Percentiles rank a stretch among this genome's conserved stretches.
Conservation (phyloP, 1,140 invertebrate genomes). For the Pristionchus pacificus region DNA sequence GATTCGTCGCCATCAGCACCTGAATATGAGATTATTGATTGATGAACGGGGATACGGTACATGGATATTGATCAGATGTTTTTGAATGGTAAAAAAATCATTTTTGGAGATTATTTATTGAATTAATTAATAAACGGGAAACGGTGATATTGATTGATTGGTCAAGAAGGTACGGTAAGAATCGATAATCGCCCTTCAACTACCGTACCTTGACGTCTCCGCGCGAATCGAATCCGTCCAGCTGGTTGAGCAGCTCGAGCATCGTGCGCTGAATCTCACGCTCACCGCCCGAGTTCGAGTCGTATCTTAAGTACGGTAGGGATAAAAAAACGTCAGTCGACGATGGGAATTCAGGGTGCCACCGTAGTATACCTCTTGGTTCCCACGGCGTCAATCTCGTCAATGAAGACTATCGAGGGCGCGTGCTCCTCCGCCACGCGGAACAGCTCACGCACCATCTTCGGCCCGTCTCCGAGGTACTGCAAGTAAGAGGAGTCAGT, state of each 20-base stretch:
- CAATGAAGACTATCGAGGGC: constrained; percentile 94
- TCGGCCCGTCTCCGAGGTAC: constrained; percentile 97
- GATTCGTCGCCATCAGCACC: constrained; percentile 99
- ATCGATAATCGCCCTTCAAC: neutral
- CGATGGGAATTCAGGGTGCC: too few species aligned
- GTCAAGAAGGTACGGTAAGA: too few species aligned
- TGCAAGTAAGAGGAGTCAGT: too few species aligned
- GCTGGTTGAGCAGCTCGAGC: constrained; percentile 96
- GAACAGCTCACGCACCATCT: constrained; percentile 93
- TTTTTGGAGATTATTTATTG: too few species aligned
- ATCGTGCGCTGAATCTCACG: constrained; percentile 99
- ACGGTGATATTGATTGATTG: too few species aligned
- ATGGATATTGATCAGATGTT: too few species aligned
- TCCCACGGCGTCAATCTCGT: constrained; percentile 99
- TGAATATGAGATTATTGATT: too few species aligned
- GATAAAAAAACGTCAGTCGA: too few species aligned
- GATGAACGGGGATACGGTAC: too few species aligned
- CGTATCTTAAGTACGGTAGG: constrained; percentile 65
- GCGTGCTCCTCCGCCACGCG: constrained; percentile 84
- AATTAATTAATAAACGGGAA: too few species aligned
- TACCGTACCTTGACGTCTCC: constrained; percentile 82
- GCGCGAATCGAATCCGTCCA: constrained; percentile 95
- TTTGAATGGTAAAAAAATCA: too few species aligned
- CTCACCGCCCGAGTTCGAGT: constrained; percentile 98
- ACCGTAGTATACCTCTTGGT: constrained; percentile 83